phyloP scores from a whole-genome alignment of 2,888 invertebrate species.

The Ptilodon capucinus region DNA sequence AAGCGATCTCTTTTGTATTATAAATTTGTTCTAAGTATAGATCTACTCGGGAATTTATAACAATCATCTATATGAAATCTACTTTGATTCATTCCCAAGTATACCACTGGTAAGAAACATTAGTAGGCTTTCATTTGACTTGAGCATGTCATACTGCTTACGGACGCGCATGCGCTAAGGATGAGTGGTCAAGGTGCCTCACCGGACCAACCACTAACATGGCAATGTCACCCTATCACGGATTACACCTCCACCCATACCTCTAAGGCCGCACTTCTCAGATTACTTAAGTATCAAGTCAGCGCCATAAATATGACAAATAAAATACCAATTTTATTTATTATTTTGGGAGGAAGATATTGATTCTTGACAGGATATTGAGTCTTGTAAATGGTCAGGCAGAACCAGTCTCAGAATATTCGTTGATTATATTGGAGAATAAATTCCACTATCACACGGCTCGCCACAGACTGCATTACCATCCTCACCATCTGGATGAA shows the following conservation, averaged over 20 bases:
- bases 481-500: too few relatives aligned
- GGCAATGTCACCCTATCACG: slow-evolving; percentile 7
- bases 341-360: too few relatives aligned
- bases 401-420: too few relatives aligned
- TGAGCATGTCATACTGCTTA: slow-evolving; percentile 45
- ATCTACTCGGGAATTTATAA: too few relatives aligned
- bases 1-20: too few relatives aligned
- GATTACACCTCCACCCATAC: slow-evolving; percentile 6
- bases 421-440: too few relatives aligned
- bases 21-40: too few relatives aligned
- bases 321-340: too few relatives aligned
- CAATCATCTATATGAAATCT: not conserved
- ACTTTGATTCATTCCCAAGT: not conserved
- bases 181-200: slow-evolving; percentile 68
- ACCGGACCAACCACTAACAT: slow-evolving; percentile 27
- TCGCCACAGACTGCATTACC: too few relatives aligned
- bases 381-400: too few relatives aligned
- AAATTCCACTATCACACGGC: too few relatives aligned
- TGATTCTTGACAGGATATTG: too few relatives aligned
- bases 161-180: slow-evolving; percentile 61
- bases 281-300: not conserved
- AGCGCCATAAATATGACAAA: not conserved
- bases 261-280: slow-evolving; percentile 16
- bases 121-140: slow-evolving; percentile 67
- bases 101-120: slow-evolving; percentile 41